These are phyloP conservation scores for Aphis craccivora DNA, from an alignment of 1,140 invertebrate genomes.

Conservation along the genomic window DNA sequence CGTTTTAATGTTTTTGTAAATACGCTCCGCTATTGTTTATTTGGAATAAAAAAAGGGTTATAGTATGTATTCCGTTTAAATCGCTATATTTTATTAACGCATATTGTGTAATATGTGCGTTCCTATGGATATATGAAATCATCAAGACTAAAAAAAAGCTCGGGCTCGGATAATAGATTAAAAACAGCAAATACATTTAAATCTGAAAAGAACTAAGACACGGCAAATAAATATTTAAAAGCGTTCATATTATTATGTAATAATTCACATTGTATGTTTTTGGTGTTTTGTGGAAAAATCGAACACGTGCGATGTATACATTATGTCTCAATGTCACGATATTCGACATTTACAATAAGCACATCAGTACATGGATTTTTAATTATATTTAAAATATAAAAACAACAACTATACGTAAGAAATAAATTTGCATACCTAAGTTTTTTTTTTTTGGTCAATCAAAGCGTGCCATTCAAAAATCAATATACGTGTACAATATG, in stretches of 20 bases:
- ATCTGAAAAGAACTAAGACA: conserved; percentile 8
- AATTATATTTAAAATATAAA: background rate
- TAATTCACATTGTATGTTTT: background rate
- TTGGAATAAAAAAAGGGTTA: background rate
- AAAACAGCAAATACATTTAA: background rate
- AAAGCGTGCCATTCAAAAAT: background rate
- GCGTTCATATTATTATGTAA: background rate
- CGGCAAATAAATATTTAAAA: background rate
- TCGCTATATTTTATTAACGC: background rate
- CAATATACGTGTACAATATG: background rate
- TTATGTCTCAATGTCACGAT: conserved; percentile 18
- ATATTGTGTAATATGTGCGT: background rate
- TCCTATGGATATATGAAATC: background rate
- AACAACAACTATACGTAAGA: background rate
- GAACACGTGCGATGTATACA: background rate
- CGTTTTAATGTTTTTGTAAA: background rate
- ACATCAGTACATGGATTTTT: background rate
- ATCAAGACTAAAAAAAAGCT: background rate
- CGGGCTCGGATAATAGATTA: background rate
- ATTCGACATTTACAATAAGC: background rate
- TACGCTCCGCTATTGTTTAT: background rate
- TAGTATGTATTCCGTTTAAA: background rate
- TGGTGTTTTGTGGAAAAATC: background rate
- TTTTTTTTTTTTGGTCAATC: background rate
- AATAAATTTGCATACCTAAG: background rate